phyloP scores from a whole-genome alignment of 2,113 vertebrate species.

The Ctenodactylus gundi region DNA sequence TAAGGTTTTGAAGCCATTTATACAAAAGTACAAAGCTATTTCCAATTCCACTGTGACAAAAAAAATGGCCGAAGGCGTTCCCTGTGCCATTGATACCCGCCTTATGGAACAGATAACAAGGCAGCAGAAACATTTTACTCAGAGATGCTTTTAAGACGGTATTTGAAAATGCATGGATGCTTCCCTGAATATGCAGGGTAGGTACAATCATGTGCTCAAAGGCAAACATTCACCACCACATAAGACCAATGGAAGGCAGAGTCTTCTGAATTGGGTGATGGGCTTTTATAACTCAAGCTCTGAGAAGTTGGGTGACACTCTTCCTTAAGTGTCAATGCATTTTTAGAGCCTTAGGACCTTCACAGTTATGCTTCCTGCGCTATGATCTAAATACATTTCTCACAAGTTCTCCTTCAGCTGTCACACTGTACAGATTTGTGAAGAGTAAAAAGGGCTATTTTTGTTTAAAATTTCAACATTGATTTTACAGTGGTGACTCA shows the following conservation, averaged over 20 bases:
- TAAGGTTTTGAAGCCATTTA: not conserved
- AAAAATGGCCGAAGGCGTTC: not conserved
- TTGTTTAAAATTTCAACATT: constrained; percentile 67
- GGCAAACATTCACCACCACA: not conserved
- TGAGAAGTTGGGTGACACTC: not conserved
- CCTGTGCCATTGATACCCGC: not conserved
- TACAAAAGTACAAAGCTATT: not conserved
- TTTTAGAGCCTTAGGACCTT: constrained; percentile 53
- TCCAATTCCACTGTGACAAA: not conserved
- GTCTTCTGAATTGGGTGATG: not conserved
- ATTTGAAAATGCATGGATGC: not conserved
- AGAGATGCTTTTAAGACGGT: not conserved
- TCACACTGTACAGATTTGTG: constrained; percentile 20
- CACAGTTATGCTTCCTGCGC: constrained; percentile 36
- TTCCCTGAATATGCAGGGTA: not conserved
- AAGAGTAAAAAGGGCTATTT: constrained; percentile 56
- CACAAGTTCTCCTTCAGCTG: constrained; percentile 38
- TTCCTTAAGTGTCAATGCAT: constrained; percentile 3
- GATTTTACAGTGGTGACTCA: constrained; percentile 73
- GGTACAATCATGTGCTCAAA: not conserved
- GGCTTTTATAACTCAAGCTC: constrained; percentile 24
- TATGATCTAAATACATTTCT: constrained; percentile 71
- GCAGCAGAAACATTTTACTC: not conserved
- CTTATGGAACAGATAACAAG: not conserved
- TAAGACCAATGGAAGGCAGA: not conserved